Evolutionary conservation across 30 jellyfish, hydroid and myxozoan species (phyloP), one percentile per base, ranked within the genome.

Genomic region (Aurelia coerulea): DNA sequence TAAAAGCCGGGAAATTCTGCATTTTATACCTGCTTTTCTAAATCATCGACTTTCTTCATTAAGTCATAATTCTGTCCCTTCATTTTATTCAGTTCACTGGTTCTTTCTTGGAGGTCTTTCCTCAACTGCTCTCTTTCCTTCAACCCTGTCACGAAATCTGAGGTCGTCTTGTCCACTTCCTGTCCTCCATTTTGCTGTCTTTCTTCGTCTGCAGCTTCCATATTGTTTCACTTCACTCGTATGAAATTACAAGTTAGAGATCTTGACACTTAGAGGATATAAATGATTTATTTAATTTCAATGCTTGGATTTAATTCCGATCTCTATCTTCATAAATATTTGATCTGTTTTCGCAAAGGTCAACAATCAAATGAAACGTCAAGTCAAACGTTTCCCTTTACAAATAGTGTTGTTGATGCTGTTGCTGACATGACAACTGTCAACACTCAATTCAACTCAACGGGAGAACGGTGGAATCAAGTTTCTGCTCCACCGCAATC

Each of bases 61-160:
- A 92, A 73, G 78, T 92, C 98, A 71, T 92, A 92, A 74, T 92
- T 92, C 77, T 92, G 96, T n/a, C 98, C 92, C 60, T 92, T 92
- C 68, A 85, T 89, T 73, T 76, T 86, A 19, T 86, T 92, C 79
- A 92, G 73, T 80, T 92, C 98, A 23, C 65, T 81, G 17, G 92
- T 79, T 32, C 68, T 73, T 37, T 86, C 92, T 14, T 73, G 88
- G 34, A 92, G 79, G 50, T 92, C 95, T 33, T 79, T 80, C 75
- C 85, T 92, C 75, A 92, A 62, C 13, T 74, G 65, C 50, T 90
- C 96, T 72, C 96, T 60, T 31, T 92, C 98, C 50, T 92, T 85
- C 70, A 92, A 83, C 14, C 94, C 96, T 5, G 91, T 65, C 62
- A 92, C 86, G 56, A 74, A 92, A 46, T 92, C 96, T 1, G 95